Percentiles rank a stretch among this genome's conserved stretches.
phyloP scores from a whole-genome alignment of 2,113 vertebrate species.

The Oncorhynchus nerka region DNA sequence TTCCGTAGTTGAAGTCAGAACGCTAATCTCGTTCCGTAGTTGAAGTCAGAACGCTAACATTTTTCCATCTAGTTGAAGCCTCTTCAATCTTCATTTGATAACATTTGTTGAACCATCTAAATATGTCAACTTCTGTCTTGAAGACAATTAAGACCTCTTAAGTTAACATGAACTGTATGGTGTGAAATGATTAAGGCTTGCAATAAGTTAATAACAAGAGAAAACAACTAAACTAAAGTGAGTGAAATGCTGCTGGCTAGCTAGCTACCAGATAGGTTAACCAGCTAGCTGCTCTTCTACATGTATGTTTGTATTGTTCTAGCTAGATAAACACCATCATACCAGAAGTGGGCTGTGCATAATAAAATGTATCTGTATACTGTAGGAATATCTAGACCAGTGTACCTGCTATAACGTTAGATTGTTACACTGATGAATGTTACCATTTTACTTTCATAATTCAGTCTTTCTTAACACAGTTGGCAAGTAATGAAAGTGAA shows the following conservation, averaged over 20 bases:
- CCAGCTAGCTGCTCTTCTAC: no score
- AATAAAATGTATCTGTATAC: no score
- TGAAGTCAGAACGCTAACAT: not conserved
- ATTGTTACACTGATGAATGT: not conserved
- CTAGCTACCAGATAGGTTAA: not conserved
- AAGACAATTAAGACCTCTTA: not conserved
- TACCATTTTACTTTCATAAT: no score
- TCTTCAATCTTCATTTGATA: no score
- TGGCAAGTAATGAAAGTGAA: not conserved
- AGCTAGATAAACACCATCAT: no score
- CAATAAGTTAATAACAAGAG: not conserved
- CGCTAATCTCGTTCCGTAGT: not conserved
- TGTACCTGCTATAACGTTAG: not conserved
- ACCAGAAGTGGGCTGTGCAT: no score
- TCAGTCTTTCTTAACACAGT: not conserved
- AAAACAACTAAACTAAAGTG: not conserved
- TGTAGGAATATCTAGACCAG: not conserved
- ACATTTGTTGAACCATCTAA: no score
- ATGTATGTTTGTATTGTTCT: no score
- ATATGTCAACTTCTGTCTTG: no score
- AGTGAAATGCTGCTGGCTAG: not conserved
- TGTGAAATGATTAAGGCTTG: not conserved
- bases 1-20: constrained; percentile 6
- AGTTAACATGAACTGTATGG: not conserved
- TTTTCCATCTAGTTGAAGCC: constrained; percentile 5